These are phyloP conservation scores for Drosophila subobscura DNA, from an alignment of 1,140 invertebrate genomes.

Conservation along the genomic window DNA sequence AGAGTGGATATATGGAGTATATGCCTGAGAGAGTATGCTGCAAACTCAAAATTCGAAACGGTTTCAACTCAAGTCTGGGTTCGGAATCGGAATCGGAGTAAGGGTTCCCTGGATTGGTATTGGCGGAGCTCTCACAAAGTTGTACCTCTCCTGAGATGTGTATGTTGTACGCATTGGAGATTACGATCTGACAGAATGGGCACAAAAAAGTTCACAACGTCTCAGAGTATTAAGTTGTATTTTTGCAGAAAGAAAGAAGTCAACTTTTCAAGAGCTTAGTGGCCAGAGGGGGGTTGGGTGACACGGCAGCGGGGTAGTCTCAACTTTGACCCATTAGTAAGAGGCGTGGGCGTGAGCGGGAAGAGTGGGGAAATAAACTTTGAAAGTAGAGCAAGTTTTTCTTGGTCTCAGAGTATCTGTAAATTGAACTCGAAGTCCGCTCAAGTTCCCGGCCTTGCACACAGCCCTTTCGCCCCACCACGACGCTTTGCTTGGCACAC, in stretches of 20 bases:
- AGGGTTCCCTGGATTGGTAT: too few relatives aligned
- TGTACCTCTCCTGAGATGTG: slow-evolving; percentile 19
- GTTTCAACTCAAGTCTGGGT: slow-evolving; percentile 15
- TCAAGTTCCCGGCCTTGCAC: slow-evolving; percentile 10
- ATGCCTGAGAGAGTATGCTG: slow-evolving; percentile 67
- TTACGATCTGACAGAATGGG: slow-evolving; percentile 20
- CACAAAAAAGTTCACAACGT: slow-evolving; percentile 56
- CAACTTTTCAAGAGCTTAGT: slow-evolving; percentile 72
- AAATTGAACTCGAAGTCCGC: slow-evolving; percentile 72
- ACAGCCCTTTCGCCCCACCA: background rate
- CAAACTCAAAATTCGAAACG: slow-evolving; percentile 49
- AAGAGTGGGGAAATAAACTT: slow-evolving; percentile 44
- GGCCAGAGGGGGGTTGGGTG: slow-evolving; percentile 4
- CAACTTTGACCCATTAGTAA: slow-evolving; percentile 74
- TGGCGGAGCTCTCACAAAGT: slow-evolving; percentile 28
- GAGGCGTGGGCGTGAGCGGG: background rate
- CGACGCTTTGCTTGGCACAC: slow-evolving; percentile 2
- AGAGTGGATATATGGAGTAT: slow-evolving; percentile 60
- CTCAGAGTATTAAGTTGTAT: slow-evolving; percentile 35
- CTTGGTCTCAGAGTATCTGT: slow-evolving; percentile 57
- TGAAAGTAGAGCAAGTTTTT: slow-evolving; percentile 67
- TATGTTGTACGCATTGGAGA: slow-evolving; percentile 19
- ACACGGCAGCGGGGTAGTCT: slow-evolving; percentile 31
- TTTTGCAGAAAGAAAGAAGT: slow-evolving; percentile 36
- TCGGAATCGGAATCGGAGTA: slow-evolving; percentile 16